A percentile compares a stretch with the other conserved stretches of the same genome.
Conservation (phyloP, 1,140 invertebrate species). For the Drosophila neocordata region DNA sequence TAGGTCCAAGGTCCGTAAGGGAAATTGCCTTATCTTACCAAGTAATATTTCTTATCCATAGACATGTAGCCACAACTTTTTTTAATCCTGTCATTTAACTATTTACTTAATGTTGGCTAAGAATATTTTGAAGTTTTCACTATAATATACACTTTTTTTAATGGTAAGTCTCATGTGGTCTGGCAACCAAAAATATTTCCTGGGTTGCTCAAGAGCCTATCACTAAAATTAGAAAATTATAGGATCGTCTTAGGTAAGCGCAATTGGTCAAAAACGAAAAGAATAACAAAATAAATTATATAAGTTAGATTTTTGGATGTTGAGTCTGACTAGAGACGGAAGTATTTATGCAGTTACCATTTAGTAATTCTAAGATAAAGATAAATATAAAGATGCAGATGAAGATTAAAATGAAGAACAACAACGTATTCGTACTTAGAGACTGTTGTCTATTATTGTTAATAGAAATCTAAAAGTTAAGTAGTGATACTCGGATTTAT, state of each 20-base stretch:
- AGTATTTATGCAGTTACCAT: constrained; percentile 28
- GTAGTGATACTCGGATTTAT: constrained; percentile 81
- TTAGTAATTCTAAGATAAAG: constrained; percentile 37
- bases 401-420: constrained; percentile 36
- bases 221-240: constrained; percentile 26
- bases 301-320: constrained; percentile 34
- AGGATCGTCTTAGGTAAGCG: constrained; percentile 44
- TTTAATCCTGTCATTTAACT: background rate
- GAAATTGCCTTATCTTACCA: too few species aligned
- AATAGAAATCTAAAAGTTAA: constrained; percentile 79
- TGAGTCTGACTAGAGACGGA: constrained; percentile 5
- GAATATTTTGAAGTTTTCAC: constrained; percentile 26
- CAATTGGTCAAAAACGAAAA: constrained; percentile 36
- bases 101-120: background rate
- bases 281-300: constrained; percentile 6
- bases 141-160: constrained; percentile 13
- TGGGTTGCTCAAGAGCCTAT: constrained; percentile 39
- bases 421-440: constrained; percentile 81
- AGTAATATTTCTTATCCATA: too few species aligned
- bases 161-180: constrained; percentile 14
- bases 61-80: too few species aligned
- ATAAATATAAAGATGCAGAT: constrained; percentile 14
- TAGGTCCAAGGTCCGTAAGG: too few species aligned
- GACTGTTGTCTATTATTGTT: constrained; percentile 81
- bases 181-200: constrained; percentile 44